A percentile compares a stretch with the other conserved stretches of the same genome.
Conservation (phyloP, 2,888 invertebrate species). For the Phengaris alcon region DNA sequence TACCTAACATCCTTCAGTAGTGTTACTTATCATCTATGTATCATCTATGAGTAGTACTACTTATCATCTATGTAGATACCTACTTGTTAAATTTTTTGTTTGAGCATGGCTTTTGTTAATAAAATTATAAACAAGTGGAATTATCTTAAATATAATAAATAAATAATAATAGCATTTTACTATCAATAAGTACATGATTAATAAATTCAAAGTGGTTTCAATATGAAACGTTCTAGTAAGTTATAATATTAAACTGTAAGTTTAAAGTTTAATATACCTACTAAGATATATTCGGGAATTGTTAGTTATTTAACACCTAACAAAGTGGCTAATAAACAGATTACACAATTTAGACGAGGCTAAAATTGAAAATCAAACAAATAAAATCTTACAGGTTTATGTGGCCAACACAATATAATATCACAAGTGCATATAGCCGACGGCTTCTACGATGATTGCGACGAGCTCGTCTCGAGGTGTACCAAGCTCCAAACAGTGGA, state of each 20-base stretch:
- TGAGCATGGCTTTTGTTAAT: too few species aligned
- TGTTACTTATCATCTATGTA: too few species aligned
- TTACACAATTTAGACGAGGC: too few species aligned
- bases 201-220: neutral
- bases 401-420: slow-evolving; percentile 32
- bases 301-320: too few species aligned
- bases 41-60: too few species aligned
- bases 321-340: too few species aligned
- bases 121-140: too few species aligned
- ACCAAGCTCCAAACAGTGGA: slow-evolving; percentile 47
- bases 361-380: too few species aligned
- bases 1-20: too few species aligned
- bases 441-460: slow-evolving; percentile 64
- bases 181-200: neutral
- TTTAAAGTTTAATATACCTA: neutral
- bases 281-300: too few species aligned
- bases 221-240: slow-evolving; percentile 12
- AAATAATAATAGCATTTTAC: neutral
- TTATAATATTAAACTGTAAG: neutral
- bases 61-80: too few species aligned
- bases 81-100: too few species aligned
- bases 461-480: slow-evolving; percentile 57
- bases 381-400: slow-evolving; percentile 15
- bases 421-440: slow-evolving; percentile 55
- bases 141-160: neutral